A percentile compares a stretch with the other conserved stretches of the same genome.
These are phyloP conservation scores for Poecilia wingei DNA, from an alignment of 2,797 vertebrate genomes.

Conservation along the genomic window DNA sequence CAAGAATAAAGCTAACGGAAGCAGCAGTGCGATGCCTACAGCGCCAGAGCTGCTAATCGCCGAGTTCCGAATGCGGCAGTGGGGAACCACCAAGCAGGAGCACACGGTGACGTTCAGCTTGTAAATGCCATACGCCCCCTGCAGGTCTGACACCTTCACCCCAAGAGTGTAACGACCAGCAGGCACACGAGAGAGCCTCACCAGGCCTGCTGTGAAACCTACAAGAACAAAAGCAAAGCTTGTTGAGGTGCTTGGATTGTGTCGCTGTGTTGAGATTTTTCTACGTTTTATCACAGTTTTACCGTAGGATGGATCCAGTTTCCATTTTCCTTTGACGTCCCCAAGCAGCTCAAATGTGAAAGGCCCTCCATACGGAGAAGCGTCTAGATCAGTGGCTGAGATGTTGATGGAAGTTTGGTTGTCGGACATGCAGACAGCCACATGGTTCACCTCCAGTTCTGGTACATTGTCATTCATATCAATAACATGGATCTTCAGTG, in stretches of 20 bases:
- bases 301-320: slow-evolving; percentile 66
- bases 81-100: slow-evolving; percentile 50
- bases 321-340: slow-evolving; percentile 61
- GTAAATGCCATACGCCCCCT: slow-evolving; percentile 58
- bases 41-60: slow-evolving; percentile 3
- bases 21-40: slow-evolving; percentile 29
- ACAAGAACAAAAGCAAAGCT: background rate
- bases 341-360: slow-evolving; percentile 71
- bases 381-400: slow-evolving; percentile 70
- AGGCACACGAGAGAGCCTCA: slow-evolving; percentile 49
- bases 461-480: slow-evolving; percentile 78
- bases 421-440: slow-evolving; percentile 65
- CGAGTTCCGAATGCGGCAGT: slow-evolving; percentile 34
- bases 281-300: slow-evolving; percentile 11
- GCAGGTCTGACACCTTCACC: slow-evolving; percentile 70
- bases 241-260: no score
- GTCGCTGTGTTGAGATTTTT: background rate
- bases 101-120: slow-evolving; percentile 69
- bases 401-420: slow-evolving; percentile 50
- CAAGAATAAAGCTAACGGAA: slow-evolving; percentile 46
- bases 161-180: slow-evolving; percentile 52
- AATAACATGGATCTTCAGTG: slow-evolving; percentile 61
- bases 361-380: slow-evolving; percentile 66
- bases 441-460: slow-evolving; percentile 12
- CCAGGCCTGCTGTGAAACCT: slow-evolving; percentile 67